Base-by-base conservation (phyloP, 2,113 vertebrate species). In the Mustelus asterias region DNA sequence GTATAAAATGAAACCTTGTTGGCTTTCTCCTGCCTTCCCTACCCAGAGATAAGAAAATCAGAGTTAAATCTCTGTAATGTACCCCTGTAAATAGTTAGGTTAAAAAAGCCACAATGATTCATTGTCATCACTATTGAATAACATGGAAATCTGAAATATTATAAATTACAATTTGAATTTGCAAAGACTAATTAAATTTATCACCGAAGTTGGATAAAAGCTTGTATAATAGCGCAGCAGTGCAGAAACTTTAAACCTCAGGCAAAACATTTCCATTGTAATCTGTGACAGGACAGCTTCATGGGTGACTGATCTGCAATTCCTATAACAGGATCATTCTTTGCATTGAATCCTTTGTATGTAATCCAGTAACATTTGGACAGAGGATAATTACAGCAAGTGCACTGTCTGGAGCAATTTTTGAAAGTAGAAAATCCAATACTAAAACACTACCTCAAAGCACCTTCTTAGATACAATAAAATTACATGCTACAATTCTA, bases 281-380 rank as follows among this genome's bases (percentile, higher is more conserved):
- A 94, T 94, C n/a, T 94, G 7, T 69, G 63, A 24, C 63, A 44
- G 65, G 92, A 41, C 65, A 69, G 92, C 8, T 69, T 94, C 63
- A 94, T 41, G 92, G 60, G n/a, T 70, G 92, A 94, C 63, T 94
- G 65, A 94, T 44, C n/a, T 69, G 37, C 63, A 94, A 70, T 94
- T 37, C n/a, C n/a, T 69, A 18, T 94, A 94, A 94, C n/a, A 69
- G 20, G 92, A 94, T 69, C n/a, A 94, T 94, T 94, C 65, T 16
- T 94, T 67, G n/a, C 37, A 69, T 70, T 94, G 67, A 69, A 69
- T 94, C 37, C 9, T 41, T 26, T 41, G 92, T 69, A 4, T 67
- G 14, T 70, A 41, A 70, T 94, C 10, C 92, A 69, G 63, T 94
- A 37, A 67, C 37, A 94, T 94, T 94, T 70, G 63, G 37, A 2